These are phyloP conservation scores for Spodoptera picta DNA, from an alignment of 2,888 invertebrate genomes.

Conservation along the genomic window DNA sequence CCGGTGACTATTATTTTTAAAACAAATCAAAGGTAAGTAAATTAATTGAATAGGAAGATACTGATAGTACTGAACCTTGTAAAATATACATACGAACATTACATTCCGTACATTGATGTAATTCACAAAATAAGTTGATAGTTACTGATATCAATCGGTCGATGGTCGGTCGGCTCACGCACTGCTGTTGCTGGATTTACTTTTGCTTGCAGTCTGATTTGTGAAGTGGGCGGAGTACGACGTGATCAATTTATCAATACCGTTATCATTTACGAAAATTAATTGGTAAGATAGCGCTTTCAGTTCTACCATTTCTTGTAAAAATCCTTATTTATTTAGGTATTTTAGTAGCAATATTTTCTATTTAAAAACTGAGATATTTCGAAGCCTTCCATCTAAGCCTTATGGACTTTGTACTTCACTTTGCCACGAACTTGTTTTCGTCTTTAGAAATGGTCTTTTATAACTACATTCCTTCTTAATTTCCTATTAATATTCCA, in stretches of 20 bases:
- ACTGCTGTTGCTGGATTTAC: no score
- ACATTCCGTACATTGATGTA: no score
- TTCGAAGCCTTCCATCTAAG: conserved; percentile 28
- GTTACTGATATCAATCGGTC: no score
- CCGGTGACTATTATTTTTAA: no score
- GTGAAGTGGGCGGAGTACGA: conserved; percentile 52
- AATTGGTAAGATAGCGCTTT: conserved; percentile 54
- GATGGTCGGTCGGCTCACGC: no score
- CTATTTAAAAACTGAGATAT: background rate
- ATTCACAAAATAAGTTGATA: no score
- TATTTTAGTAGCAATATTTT: conserved; percentile 1
- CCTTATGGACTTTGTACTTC: conserved; percentile 63
- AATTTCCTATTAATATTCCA: background rate
- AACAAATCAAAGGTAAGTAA: no score
- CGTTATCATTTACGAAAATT: conserved; percentile 26
- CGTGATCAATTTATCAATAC: conserved; percentile 24
- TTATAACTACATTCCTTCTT: background rate
- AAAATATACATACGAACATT: no score
- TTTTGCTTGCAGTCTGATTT: conserved; percentile 44
- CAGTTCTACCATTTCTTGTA: conserved; percentile 1
- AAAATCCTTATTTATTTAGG: conserved; percentile 1
- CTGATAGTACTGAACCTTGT: no score
- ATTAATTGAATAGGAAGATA: no score
- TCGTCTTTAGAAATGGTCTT: conserved; percentile 17
- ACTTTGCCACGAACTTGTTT: conserved; percentile 50